phyloP scores from a whole-genome alignment of 2,797 vertebrate species.

The Miichthys miiuy region DNA sequence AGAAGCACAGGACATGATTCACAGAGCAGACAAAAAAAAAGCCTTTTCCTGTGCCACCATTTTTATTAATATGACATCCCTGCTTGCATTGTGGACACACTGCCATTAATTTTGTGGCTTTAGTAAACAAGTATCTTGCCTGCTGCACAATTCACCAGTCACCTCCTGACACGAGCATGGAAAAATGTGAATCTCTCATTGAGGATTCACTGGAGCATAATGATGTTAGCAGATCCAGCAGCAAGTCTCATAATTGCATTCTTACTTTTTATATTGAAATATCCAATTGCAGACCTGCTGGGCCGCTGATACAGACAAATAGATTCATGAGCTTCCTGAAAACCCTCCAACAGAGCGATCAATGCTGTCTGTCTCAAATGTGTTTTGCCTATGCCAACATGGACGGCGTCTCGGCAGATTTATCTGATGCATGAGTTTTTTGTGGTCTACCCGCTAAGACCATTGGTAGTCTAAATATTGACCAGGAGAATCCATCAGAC shows the following conservation, averaged over 20 bases:
- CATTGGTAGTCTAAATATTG: constrained; percentile 64
- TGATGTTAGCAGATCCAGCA: constrained; percentile 61
- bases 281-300: constrained; percentile 40
- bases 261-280: constrained; percentile 50
- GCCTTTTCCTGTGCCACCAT: neutral
- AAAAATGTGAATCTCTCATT: constrained; percentile 39
- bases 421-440: constrained; percentile 33
- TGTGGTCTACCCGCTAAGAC: constrained; percentile 23
- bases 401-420: constrained; percentile 7
- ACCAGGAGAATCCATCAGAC: constrained; percentile 52
- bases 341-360: constrained; percentile 8
- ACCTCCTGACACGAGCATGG: neutral
- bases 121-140: neutral
- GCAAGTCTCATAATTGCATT: constrained; percentile 50
- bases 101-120: constrained; percentile 15
- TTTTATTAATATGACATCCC: neutral
- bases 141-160: constrained; percentile 6
- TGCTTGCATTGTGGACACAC: constrained; percentile 17
- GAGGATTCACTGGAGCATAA: constrained; percentile 42
- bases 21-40: neutral
- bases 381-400: constrained; percentile 14
- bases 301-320: constrained; percentile 50
- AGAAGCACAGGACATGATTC: too few species aligned
- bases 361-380: neutral
- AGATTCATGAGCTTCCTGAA: constrained; percentile 46